Conservation (phyloP, 2,888 invertebrate genomes). For the Drosophila kokeensis region DNA sequence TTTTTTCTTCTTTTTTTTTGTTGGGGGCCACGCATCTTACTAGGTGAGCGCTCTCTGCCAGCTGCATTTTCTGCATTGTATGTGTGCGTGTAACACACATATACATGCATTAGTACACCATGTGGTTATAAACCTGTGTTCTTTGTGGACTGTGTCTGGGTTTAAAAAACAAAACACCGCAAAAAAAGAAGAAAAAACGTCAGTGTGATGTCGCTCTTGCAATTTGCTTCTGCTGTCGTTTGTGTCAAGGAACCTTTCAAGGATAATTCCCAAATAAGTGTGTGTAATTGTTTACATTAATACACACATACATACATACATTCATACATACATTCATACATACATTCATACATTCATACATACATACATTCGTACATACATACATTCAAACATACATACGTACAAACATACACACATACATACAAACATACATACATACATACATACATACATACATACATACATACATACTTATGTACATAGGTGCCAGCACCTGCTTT, state of each 20-base stretch:
- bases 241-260: constrained; percentile 83
- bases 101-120: constrained; percentile 13
- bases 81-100: constrained; percentile 14
- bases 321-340: neutral
- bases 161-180: constrained; percentile 18
- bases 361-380: no score
- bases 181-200: constrained; percentile 31
- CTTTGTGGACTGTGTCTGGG: constrained; percentile 26
- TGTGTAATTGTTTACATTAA: constrained; percentile 13
- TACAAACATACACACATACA: neutral
- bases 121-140: constrained; percentile 9
- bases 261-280: constrained; percentile 62
- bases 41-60: constrained; percentile 55
- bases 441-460: neutral
- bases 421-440: neutral
- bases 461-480: constrained; percentile 11
- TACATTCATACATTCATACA: neutral
- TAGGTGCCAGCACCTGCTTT: constrained; percentile 35
- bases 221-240: constrained; percentile 41
- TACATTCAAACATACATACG: neutral
- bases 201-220: constrained; percentile 38
- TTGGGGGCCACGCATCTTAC: constrained; percentile 43
- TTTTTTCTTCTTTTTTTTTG: constrained; percentile 34
- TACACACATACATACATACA: neutral
- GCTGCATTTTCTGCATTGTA: constrained; percentile 63